A percentile compares a stretch with the other conserved stretches of the same genome.
phyloP scores from a whole-genome alignment of 1,140 invertebrate genomes.

The Anadara kagoshimensis region DNA sequence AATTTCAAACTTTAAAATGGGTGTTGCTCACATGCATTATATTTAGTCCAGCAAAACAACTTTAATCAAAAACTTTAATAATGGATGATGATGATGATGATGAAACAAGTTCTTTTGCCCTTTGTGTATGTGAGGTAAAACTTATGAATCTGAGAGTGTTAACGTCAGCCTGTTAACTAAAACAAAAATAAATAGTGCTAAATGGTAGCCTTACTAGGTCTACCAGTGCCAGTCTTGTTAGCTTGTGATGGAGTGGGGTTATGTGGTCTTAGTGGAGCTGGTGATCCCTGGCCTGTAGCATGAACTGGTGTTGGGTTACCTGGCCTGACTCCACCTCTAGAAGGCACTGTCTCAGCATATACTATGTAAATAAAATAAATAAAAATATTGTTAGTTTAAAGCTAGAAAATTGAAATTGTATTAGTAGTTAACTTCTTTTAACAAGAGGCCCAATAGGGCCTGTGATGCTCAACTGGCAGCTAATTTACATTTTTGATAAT shows the following conservation, averaged over 20 bases:
- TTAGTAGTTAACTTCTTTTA: not conserved
- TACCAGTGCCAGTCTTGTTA: slow-evolving; percentile 53
- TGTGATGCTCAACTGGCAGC: no score
- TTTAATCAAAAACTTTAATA: no score
- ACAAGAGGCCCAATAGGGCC: no score
- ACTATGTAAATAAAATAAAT: slow-evolving; percentile 29
- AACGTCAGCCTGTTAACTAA: no score
- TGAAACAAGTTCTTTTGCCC: no score
- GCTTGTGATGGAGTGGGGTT: slow-evolving; percentile 68
- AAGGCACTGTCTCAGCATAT: slow-evolving; percentile 55
- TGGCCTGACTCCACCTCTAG: slow-evolving; percentile 63
- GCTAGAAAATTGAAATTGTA: not conserved
- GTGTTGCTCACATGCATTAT: no score
- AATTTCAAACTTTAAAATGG: no score
- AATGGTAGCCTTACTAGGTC: slow-evolving; percentile 56
- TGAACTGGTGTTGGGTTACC: slow-evolving; percentile 71
- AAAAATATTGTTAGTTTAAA: not conserved
- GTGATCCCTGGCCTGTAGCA: slow-evolving; percentile 65
- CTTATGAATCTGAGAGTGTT: no score
- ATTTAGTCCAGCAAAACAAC: no score
- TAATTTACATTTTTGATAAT: not conserved
- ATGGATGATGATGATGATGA: no score
- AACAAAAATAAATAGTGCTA: no score
- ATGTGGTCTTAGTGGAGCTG: slow-evolving; percentile 61
- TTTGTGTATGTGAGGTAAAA: no score